Conservation (phyloP, 2,888 invertebrate species). For the Morpho deidamia region DNA sequence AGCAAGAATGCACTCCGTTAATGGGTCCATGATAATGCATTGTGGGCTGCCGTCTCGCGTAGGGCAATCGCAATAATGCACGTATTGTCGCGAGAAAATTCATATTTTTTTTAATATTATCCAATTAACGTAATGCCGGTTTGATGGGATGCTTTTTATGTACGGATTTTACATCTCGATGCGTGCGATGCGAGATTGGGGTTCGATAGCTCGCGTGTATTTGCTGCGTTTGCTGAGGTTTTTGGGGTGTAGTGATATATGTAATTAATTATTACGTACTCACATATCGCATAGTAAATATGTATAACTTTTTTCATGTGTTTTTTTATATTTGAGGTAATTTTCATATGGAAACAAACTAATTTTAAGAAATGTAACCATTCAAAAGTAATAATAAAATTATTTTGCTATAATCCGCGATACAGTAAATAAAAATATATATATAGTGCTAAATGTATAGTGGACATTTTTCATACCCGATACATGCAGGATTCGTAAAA, state of each 20-base stretch:
- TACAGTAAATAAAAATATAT: too few relatives aligned
- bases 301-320: not conserved
- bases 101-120: conserved; percentile 44
- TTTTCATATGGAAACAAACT: too few relatives aligned
- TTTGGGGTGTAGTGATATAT: not conserved
- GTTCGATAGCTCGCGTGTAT: conserved; percentile 1
- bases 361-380: too few relatives aligned
- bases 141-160: conserved; percentile 6
- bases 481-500: too few relatives aligned
- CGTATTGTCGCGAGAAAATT: conserved; percentile 42
- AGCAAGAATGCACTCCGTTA: conserved; percentile 67
- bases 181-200: not conserved
- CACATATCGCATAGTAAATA: not conserved
- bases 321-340: too few relatives aligned
- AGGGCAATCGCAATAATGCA: conserved; percentile 66
- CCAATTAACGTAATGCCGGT: conserved; percentile 32
- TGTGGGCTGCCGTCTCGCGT: conserved; percentile 44
- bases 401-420: too few relatives aligned
- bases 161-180: conserved; percentile 6
- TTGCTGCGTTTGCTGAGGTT: not conserved
- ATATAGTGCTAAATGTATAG: too few relatives aligned
- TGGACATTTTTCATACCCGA: too few relatives aligned
- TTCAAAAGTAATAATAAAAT: too few relatives aligned
- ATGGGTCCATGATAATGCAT: conserved; percentile 65
- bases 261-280: too few relatives aligned